A percentile compares a stretch with the other conserved stretches of the same genome.
These are phyloP conservation scores for Sphenodon punctatus DNA, from an alignment of 2,797 vertebrate genomes.

Conservation along the genomic window DNA sequence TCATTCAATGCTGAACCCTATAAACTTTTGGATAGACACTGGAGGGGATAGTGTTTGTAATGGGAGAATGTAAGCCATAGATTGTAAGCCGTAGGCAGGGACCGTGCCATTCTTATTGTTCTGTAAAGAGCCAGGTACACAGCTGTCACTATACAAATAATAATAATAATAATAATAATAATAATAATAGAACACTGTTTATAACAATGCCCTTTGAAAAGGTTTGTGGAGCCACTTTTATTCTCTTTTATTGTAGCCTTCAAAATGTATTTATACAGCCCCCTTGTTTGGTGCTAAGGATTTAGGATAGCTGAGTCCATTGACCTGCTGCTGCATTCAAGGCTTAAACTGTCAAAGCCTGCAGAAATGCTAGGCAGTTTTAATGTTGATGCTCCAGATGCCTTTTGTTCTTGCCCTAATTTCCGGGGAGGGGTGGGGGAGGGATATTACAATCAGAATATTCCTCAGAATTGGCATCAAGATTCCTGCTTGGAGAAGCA, in stretches of 20 bases:
- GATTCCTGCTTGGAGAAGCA: constrained; percentile 57
- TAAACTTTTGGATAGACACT: neutral
- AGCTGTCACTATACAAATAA: too few relatives aligned
- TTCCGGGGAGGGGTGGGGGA: too few relatives aligned
- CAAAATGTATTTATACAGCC: neutral
- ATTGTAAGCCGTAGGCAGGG: too few relatives aligned
- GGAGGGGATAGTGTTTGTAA: neutral
- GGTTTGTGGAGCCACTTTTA: neutral
- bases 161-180: too few relatives aligned
- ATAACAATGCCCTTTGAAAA: neutral
- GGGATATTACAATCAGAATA: constrained; percentile 35
- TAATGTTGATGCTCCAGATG: constrained; percentile 12
- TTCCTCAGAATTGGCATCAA: constrained; percentile 31
- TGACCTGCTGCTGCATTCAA: neutral
- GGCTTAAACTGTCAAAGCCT: constrained; percentile 9
- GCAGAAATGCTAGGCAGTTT: constrained; percentile 13
- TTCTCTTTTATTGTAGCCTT: neutral
- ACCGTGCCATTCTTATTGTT: too few relatives aligned
- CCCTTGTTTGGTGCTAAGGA: neutral
- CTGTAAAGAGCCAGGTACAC: too few relatives aligned
- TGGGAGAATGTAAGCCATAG: too few relatives aligned
- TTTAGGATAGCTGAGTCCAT: neutral
- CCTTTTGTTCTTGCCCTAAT: constrained; percentile 45
- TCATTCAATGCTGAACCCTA: neutral
- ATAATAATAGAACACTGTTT: neutral